Base-by-base conservation (phyloP, 1,140 invertebrate genomes). In the Pseudobourletiella spinata region DNA sequence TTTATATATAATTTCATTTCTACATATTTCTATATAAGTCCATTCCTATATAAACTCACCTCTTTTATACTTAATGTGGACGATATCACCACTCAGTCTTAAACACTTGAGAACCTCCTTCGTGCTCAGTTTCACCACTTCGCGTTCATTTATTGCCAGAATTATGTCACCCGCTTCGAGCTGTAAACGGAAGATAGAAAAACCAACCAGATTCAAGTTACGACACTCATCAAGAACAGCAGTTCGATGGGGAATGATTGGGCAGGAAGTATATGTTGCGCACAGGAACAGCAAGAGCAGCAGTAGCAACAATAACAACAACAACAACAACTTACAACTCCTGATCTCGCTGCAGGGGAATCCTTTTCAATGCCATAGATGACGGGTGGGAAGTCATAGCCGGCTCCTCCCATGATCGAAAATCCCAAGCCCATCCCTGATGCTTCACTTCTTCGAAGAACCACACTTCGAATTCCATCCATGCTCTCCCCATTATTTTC, bases 81-180 rank as follows among this genome's bases (percentile, higher is more conserved):
- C 88, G 71, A 88, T 85, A 80, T 91, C 87, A 74, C 86, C 81
- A 54, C 88, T 91, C 70, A 91, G 80, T 72, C 89, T 85, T 73
- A 92, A 82, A 79, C 89, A 91, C 87, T 90, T 91, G 77, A 91
- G 81, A 76, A 92, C 89, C 86, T 93, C 89, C 82, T 90, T 90
- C 70, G 88, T 92, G 74, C 84, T 89, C 73, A 90, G 86, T 76
- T 85, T 83, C 79, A 89, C 87, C 69, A 94, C 89, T 79, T 91
- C 87, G 72, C 87, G 86, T 77, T 88, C 88, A 80, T 94, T 94
- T 72, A 94, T 87, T 83, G 89, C 89, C 74, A 93, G 79, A 76
- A 94, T 89, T 72, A 94, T 85, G 80, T 95, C 91, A 67, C 90
- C 91, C 70, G 88, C 86, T 80, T 93, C 87, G 66, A 94, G 84